Evolutionary conservation across 2,797 vertebrate genomes (phyloP).

Genomic region (Psittacula derbiana): DNA sequence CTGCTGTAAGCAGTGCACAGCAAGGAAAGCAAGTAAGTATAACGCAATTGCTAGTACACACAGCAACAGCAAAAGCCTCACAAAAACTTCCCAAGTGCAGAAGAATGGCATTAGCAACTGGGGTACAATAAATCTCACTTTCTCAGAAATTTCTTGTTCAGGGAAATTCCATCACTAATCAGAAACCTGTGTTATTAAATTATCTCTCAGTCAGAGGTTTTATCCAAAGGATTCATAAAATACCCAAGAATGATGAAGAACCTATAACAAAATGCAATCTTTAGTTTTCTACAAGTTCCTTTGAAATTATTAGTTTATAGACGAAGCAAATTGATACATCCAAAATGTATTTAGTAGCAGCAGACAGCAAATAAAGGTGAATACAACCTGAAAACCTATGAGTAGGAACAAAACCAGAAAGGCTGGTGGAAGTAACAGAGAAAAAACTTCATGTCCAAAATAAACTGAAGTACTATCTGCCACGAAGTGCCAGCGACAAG

Average conservation of each 20-base stretch:
- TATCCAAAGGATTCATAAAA: not conserved
- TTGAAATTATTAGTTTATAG: not conserved
- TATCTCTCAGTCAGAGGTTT: not conserved
- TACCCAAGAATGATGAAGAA: not conserved
- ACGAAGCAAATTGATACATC: not conserved
- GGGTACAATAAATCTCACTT: not conserved
- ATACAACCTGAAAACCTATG: not conserved
- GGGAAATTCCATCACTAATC: not conserved
- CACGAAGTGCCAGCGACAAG: not conserved
- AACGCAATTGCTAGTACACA: not conserved
- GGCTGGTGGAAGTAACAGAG: not conserved
- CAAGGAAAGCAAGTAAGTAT: not conserved
- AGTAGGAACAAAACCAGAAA: not conserved
- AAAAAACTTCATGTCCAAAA: not conserved
- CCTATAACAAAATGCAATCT: not conserved
- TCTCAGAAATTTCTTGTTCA: not conserved
- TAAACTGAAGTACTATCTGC: accelerated
- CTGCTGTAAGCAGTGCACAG: not conserved
- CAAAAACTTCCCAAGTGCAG: not conserved
- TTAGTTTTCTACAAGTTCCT: not conserved
- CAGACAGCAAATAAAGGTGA: not conserved
- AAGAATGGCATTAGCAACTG: not conserved
- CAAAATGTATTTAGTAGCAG: not conserved
- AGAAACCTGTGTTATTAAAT: not conserved
- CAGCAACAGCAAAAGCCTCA: not conserved